Base-by-base conservation (phyloP, 2,888 invertebrate species). In the Bellardia bayeri region DNA sequence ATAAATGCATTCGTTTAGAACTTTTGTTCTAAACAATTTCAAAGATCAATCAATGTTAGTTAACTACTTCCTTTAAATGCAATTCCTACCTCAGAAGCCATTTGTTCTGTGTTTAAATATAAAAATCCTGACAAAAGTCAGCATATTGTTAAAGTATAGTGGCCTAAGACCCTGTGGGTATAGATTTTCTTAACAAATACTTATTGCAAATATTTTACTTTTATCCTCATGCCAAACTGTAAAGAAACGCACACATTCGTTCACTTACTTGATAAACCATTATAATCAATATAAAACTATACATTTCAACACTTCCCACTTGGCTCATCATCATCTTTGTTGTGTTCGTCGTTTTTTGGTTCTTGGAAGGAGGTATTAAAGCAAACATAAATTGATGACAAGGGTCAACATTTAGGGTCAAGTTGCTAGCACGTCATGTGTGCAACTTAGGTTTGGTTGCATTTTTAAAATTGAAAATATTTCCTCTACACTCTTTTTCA, bases 331-430 rank as follows among this genome's bases (percentile, higher is more conserved):
- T 64, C 64, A 40, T 45, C 33, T 0, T 23, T 9, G 5, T 5
- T 23, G 8, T 11, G 2, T 30, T 40, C 40, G 13, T 45, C 16
- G 23, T 79, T 79, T 45, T 3, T 2, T 61, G 23, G n/a, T 83
- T 71, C 63, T 79, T 69, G 64, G 51, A 87, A 85, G 69, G 16
- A 68, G 69, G 64, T 75, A 74, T 82, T 75, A 85, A 85, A 75
- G 82, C 64, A 82, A 87, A 85, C 51, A 85, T 79, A 82, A 85
- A 85, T 87, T 87, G 87, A 85, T 87, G 87, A 87, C 85, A 87
- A 87, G 85, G 87, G 87, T 87, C 87, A 87, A 75, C 74, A 79
- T 82, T 82, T 71, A 66, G 78, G 81, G 82, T 85, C 82, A 85
- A 82, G 37, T 69, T 30, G 42, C 49, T 75, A 82, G 64, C 79